Evolutionary conservation across 2,797 vertebrate genomes (phyloP), one percentile per base, ranked within the genome.

Genomic region (Neosilurus mollespiculum): DNA sequence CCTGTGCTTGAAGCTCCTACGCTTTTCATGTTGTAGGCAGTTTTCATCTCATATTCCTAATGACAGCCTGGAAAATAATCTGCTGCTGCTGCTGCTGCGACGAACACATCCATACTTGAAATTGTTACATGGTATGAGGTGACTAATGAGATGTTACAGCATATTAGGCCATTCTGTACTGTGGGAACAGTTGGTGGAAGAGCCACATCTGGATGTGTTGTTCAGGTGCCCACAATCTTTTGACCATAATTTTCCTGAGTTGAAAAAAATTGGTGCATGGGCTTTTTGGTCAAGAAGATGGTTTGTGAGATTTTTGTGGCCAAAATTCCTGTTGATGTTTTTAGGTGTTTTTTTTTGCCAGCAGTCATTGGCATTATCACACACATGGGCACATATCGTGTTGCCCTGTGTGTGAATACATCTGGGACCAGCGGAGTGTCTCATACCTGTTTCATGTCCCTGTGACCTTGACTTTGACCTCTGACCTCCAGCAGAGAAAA

Each of bases 31-130:
- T 67, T 80, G 43, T 69, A 79, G 26, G 58, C 6, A 49, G 78
- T 84, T 81, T 30, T 22, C 70, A 20, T 81, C 75, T 81, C 71
- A n/a, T 61, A 53, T 65, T 83, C 58, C 37, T 64, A 71, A 84
- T 72, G 62, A 22, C 58, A 58, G n/a, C 65, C 81, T 75, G 71
- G 79, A 86, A 84, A 66, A 67, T 67, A 66, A 67, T 67, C 67
- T 80, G 1, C 69, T 15, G 67, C 15, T 24, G 43, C 7, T 37
- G 15, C 9, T 70, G 67, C 20, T 62, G 59, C 1, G 24, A 26
- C 3, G 20, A 69, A 69, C 10, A 7, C 20, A 22, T 16, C 14
- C 1, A 9, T 30, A 5, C 8, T 30, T 54, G 49, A 70, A 24
- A 51, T 8, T n/a, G 22, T 69, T 20, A 22, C 22, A 49, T 9